Evolutionary conservation across 2,113 vertebrate genomes (phyloP).

Genomic region (Regulus satrapa): DNA sequence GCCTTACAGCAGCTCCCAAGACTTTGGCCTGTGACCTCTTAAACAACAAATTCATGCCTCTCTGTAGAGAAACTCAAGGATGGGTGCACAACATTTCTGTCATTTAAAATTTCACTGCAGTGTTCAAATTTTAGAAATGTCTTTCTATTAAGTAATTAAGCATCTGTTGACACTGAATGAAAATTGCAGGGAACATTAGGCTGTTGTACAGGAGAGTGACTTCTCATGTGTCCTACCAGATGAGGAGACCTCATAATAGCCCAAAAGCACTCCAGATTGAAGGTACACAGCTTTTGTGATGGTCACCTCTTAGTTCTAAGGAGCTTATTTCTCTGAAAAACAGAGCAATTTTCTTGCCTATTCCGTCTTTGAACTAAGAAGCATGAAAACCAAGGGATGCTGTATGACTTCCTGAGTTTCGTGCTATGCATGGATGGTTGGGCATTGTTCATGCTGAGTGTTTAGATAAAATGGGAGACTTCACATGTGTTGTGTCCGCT

Average conservation of each 20-base stretch:
- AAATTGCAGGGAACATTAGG: background rate
- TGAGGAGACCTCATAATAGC: background rate
- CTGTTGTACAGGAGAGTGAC: background rate
- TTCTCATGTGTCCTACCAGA: background rate
- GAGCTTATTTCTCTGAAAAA: background rate
- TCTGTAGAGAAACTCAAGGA: background rate
- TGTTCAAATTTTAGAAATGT: background rate
- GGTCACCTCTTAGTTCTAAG: background rate
- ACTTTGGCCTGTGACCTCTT: background rate
- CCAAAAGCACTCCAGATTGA: background rate
- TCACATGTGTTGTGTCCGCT: background rate
- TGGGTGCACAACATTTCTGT: background rate
- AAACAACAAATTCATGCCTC: background rate
- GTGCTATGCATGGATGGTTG: background rate
- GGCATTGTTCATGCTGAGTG: fast-evolving
- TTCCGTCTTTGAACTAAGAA: background rate
- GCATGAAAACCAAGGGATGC: background rate
- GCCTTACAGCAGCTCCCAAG: background rate
- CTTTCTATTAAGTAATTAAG: background rate
- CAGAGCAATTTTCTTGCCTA: background rate
- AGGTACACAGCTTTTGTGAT: background rate
- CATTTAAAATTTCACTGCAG: background rate
- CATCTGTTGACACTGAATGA: background rate
- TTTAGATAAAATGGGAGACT: background rate
- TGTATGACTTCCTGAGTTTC: background rate